Percentiles rank a stretch among this genome's conserved stretches.
These are phyloP conservation scores for Caenorhabditis virilis DNA, from an alignment of 2,888 invertebrate genomes.

Conservation along the genomic window DNA sequence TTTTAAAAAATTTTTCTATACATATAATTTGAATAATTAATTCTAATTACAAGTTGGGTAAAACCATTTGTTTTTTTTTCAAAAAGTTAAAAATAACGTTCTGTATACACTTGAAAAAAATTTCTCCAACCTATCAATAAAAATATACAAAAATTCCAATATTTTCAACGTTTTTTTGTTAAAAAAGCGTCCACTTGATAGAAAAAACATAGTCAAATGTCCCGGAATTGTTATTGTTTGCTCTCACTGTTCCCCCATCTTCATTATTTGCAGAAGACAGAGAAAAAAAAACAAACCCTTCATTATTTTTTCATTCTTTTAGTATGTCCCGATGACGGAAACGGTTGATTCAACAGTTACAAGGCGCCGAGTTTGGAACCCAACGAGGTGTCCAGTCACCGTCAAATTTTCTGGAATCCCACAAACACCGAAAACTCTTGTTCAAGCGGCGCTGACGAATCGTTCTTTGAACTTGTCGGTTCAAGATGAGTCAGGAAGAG, in stretches of 20 bases:
- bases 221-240: no score
- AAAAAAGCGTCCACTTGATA: neutral
- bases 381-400: slow-evolving; percentile 13
- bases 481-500: slow-evolving; percentile 7
- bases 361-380: slow-evolving; percentile 18
- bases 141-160: no score
- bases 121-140: no score
- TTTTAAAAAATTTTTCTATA: no score
- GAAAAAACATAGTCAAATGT: no score
- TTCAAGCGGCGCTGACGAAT: slow-evolving; percentile 10
- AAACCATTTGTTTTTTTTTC: no score
- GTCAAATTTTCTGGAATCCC: slow-evolving; percentile 9
- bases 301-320: slow-evolving; percentile 13
- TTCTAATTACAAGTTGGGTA: no score
- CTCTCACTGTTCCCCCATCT: neutral
- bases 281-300: no score
- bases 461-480: slow-evolving; percentile 10
- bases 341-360: no score
- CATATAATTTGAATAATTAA: no score
- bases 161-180: neutral
- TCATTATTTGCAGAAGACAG: neutral
- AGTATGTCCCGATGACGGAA: slow-evolving; percentile 34
- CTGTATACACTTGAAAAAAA: no score
- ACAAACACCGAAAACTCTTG: slow-evolving; percentile 19
- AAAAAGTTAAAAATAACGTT: no score